Base-by-base conservation (phyloP, 2,888 invertebrate genomes). In the Monoplex corrugatus region DNA sequence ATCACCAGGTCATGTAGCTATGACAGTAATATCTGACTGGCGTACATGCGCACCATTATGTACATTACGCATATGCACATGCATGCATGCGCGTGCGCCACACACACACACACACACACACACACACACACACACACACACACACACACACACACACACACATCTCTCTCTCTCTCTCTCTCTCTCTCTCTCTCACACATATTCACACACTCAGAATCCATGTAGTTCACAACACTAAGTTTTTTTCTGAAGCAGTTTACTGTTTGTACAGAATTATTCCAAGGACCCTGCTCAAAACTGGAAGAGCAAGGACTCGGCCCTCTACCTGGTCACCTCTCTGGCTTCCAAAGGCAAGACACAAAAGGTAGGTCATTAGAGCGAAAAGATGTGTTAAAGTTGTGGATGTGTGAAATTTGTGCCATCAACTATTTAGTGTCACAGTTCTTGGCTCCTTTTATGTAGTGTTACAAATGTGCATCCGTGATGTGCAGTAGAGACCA, bases 281-380 rank as follows among this genome's bases (percentile, higher is more conserved):
- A 97, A 97, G 94, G 97, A 98, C 94, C 98, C 98, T 0, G 96
- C 96, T 0, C 96, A 96, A 88, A 98, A 98, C 95, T 99, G 99
- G 99, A 97, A 98, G 88, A 97, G 98, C 93, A 99, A 99, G 96
- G 99, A 99, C 96, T 98, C 99, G 23, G 99, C 99, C 2, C 97
- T 99, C 93, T 99, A 98, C 96, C 97, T 99, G 93, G 98, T 99
- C 90, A 99, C 99, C 89, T 98, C 99, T 1, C 97, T 99, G 92
- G 98, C 98, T 68, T 97, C 98, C 1, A 98, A 98, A 95, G 99
- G 95, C 28, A 94, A 95, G 88, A 96, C 95, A 85, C 95, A 95
- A 89, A 96, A 94, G 91, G 93, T 93, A 90, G 63, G 78, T 38
- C 2, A n/a, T n/a, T n/a, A n/a, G n/a, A n/a, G n/a, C n/a, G n/a